phyloP scores from a whole-genome alignment of 2,888 invertebrate genomes.

The Corythucha ciliata region DNA sequence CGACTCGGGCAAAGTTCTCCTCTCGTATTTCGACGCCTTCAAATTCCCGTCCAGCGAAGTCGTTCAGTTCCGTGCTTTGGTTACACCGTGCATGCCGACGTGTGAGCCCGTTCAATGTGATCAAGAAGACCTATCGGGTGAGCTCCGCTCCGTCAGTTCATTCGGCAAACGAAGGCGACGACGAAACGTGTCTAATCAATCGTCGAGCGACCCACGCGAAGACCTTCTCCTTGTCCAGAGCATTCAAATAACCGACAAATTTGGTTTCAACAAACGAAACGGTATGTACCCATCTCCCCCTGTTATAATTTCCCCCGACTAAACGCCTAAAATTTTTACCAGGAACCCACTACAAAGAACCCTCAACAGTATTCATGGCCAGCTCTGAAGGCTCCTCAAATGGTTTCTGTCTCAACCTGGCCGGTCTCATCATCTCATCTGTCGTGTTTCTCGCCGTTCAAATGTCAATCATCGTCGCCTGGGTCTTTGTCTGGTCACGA shows the following conservation, averaged over 20 bases:
- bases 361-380: slow-evolving; percentile 31
- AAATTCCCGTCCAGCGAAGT: slow-evolving; percentile 92
- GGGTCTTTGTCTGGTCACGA: slow-evolving; percentile 74
- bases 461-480: slow-evolving; percentile 74
- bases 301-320: too few species aligned
- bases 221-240: slow-evolving; percentile 81
- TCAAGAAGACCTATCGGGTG: slow-evolving; percentile 61
- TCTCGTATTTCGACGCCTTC: slow-evolving; percentile 91
- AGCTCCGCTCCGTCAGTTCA: slow-evolving; percentile 42
- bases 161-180: slow-evolving; percentile 47
- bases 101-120: slow-evolving; percentile 89
- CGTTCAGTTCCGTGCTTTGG: slow-evolving; percentile 89
- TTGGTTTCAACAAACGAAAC: slow-evolving; percentile 60
- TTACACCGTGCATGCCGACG: slow-evolving; percentile 86
- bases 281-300: slow-evolving; percentile 33
- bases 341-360: slow-evolving; percentile 39
- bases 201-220: slow-evolving; percentile 49
- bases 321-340: slow-evolving; percentile 32
- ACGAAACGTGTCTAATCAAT: slow-evolving; percentile 38
- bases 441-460: slow-evolving; percentile 79
- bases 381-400: slow-evolving; percentile 26
- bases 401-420: slow-evolving; percentile 59
- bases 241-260: slow-evolving; percentile 87
- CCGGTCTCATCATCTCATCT: slow-evolving; percentile 74
- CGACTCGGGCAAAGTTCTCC: slow-evolving; percentile 68